These are phyloP conservation scores for Phodopus roborovskii DNA, from an alignment of 2,113 vertebrate species.

Conservation along the genomic window DNA sequence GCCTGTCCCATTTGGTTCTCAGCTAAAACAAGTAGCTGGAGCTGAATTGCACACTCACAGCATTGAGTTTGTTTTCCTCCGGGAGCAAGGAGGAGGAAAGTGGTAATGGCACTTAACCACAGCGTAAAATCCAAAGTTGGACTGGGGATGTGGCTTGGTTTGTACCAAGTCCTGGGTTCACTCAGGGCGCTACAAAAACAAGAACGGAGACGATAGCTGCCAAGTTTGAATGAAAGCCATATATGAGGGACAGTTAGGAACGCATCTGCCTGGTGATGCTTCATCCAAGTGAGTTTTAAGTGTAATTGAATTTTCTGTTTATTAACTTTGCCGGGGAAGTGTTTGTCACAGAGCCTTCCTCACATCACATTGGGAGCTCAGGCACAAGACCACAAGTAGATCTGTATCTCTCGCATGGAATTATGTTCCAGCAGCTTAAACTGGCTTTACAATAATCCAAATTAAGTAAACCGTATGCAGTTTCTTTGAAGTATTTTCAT, in stretches of 20 bases:
- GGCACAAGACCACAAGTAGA: neutral
- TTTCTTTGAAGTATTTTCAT: neutral
- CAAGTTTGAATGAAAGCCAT: neutral
- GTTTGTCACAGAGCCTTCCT: too few relatives aligned
- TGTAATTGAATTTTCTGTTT: neutral
- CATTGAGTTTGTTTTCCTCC: neutral
- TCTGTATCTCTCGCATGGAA: neutral
- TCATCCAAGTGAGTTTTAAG: neutral
- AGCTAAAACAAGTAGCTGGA: neutral
- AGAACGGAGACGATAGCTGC: neutral
- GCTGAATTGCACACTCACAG: neutral
- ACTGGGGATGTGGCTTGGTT: neutral
- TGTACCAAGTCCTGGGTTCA: neutral
- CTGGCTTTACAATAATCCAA: conserved; percentile 12
- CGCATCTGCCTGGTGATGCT: neutral
- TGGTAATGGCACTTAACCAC: neutral
- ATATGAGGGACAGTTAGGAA: neutral
- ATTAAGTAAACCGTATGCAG: neutral
- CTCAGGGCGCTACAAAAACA: neutral
- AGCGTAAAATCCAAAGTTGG: conserved; percentile 34
- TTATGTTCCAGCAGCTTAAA: neutral
- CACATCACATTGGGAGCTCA: too few relatives aligned
- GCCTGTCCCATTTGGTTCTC: neutral
- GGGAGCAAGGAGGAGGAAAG: neutral
- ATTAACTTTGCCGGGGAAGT: neutral